A percentile compares a stretch with the other conserved stretches of the same genome.
Conservation (phyloP, 2,888 invertebrate species). For the Stegophylla sp. region DNA sequence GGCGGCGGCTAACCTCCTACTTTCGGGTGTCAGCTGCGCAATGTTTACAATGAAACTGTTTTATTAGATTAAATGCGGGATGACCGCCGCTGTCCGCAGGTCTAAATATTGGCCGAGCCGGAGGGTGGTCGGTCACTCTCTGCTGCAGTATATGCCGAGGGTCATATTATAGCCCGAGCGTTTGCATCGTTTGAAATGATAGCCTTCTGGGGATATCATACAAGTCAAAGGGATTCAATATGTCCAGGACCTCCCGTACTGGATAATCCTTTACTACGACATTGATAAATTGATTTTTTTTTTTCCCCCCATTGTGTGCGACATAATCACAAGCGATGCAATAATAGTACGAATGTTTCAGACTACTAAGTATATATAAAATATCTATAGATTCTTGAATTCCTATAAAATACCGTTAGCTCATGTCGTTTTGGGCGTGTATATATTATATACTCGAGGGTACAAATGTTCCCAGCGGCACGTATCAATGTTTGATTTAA, state of each 20-base stretch:
- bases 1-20: background rate
- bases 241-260: constrained; percentile 1
- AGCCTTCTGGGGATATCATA: constrained; percentile 2
- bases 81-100: constrained; percentile 26
- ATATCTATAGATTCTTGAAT: background rate
- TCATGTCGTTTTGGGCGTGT: too few relatives aligned
- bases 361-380: background rate
- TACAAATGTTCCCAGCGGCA: too few relatives aligned
- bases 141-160: background rate
- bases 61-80: constrained; percentile 50
- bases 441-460: too few relatives aligned
- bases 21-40: constrained; percentile 34
- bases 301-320: constrained; percentile 10
- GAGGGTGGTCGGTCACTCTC: constrained; percentile 5
- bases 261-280: constrained; percentile 46
- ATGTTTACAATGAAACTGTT: constrained; percentile 50
- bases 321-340: constrained; percentile 20
- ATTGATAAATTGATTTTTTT: constrained; percentile 54
- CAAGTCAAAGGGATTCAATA: constrained; percentile 36
- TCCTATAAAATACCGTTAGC: background rate
- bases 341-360: constrained; percentile 18
- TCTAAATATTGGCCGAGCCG: constrained; percentile 20
- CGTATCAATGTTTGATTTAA: too few relatives aligned
- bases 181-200: constrained; percentile 17
- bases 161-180: background rate